Evolutionary conservation across 2,888 invertebrate genomes (phyloP), one percentile per base, ranked within the genome.

Genomic region (Cephus sareptanus): DNA sequence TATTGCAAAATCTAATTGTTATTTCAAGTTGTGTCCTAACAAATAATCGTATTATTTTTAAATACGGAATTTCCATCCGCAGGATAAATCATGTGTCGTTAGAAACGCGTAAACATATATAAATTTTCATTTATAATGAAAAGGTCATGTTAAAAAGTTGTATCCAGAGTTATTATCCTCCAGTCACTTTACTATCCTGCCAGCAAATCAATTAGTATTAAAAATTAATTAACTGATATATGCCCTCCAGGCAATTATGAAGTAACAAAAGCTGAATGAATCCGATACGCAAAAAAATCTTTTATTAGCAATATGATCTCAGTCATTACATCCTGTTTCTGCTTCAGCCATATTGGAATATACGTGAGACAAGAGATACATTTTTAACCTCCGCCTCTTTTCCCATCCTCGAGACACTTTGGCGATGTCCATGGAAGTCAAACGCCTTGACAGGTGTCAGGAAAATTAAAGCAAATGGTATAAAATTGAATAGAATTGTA

Each of bases 401-500:
- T 23, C 2, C 23, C 56, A 23, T 9, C 56, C 23, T 40, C 40
- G 9, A 56, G 23, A 56, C 56, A 56, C 56, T 56, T 56, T 23
- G 23, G 1, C 56, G 2, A 56, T 56, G 56, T 56, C 1, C 56
- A 23, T 2, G 9, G 2, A 56, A 23, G 56, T 56, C 56, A 23
- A 56, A 56, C 2, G 4, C 9, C 56, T 23, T 56, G 56, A 23
- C 56, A 56, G 56, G 23, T 56, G 56, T 56, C 56, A 56, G 56
- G 56, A 9, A 56, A 56, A 56, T 9, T 56, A 9, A 56, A 56
- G 56, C 56, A 56, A 23, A 56, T 23, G 56, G 6, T 56, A 56
- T 23, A 56, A 56, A 2, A 23, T 23, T 1, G 9, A 56, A 9
- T 56, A 56, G 9, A 56, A 79, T 80, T 79, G 79, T 79, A 79